phyloP scores from a whole-genome alignment of 2,797 vertebrate species.

The Phylloscopus collybita region DNA sequence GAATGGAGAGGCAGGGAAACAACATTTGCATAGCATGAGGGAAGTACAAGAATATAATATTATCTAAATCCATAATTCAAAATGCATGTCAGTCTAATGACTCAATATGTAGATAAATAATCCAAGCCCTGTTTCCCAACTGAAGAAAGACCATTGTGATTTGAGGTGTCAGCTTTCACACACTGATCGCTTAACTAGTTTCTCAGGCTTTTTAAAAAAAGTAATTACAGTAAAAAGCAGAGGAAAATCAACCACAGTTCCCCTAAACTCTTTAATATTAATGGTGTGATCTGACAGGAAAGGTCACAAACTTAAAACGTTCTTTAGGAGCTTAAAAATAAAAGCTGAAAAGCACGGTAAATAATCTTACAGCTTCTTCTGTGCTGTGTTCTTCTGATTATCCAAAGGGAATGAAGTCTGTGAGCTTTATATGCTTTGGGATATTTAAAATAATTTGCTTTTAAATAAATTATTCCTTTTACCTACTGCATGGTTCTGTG shows the following conservation, averaged over 20 bases:
- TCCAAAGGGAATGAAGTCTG: background rate
- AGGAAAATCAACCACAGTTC: background rate
- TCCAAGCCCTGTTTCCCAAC: background rate
- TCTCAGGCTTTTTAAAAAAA: conserved; percentile 22
- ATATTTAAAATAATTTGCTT: background rate
- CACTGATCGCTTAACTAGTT: background rate
- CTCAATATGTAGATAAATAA: background rate
- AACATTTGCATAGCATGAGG: background rate
- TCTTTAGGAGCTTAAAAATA: background rate
- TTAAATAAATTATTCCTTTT: background rate
- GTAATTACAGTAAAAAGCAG: background rate
- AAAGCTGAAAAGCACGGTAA: background rate
- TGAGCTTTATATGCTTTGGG: background rate
- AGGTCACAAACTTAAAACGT: background rate
- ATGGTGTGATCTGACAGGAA: background rate
- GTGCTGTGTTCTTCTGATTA: background rate
- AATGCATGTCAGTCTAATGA: background rate
- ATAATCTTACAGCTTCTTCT: background rate
- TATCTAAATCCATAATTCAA: background rate
- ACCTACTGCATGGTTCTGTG: background rate
- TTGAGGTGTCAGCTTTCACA: conserved; percentile 3
- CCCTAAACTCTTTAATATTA: background rate
- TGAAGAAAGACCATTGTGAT: background rate
- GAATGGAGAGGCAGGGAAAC: background rate
- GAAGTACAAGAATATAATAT: background rate